Evolutionary conservation across 2,797 vertebrate species (phyloP), one percentile per base, ranked within the genome.

Genomic region (Eupleurogrammus muticus): DNA sequence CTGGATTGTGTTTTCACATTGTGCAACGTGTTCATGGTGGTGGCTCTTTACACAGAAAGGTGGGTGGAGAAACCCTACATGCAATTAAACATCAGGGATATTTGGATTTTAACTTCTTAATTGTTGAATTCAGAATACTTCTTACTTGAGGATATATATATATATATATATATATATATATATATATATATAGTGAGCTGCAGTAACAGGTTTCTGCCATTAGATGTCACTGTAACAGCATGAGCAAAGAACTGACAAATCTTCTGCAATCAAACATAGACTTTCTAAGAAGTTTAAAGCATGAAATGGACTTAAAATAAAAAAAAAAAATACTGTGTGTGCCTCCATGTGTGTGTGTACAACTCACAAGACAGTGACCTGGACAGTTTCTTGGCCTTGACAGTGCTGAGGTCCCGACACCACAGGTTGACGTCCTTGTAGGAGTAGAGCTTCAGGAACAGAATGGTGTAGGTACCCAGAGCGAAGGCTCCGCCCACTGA

Each of bases 371-470:
- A 96, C 62, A 92, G 85, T 1, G 95, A 91, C 53, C 94, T 83
- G 38, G 88, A 44, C 62, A 93, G 88, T 16, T 70, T 89, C 70
- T 94, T 94, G 21, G 90, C 91, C 77, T 94, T 95, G 4, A 54
- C 77, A 0, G 35, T 55, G 64, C 90, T 90, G 76, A 79, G 66
- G 81, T 96, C 92, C 35, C 97, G 89, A 85, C 95, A 96, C 96
- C 97, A 98, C 76, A 79, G 86, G 90, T 97, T 98, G 86, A 97
- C 95, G 0, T 97, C 95, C 48, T 90, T 95, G 75, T 96, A 97
- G 32, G 97, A 98, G 89, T 94, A 95, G 13, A 98, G 93, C 92
- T 98, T 98, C 36, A 98, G 94, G 87, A 96, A 95, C 73, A 97
- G 84, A 76, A 97, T 74, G 82, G 96, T 96, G 92, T 97, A 94